Evolutionary conservation across 2,113 vertebrate genomes (phyloP).

Genomic region (Emydocephalus ijimae): DNA sequence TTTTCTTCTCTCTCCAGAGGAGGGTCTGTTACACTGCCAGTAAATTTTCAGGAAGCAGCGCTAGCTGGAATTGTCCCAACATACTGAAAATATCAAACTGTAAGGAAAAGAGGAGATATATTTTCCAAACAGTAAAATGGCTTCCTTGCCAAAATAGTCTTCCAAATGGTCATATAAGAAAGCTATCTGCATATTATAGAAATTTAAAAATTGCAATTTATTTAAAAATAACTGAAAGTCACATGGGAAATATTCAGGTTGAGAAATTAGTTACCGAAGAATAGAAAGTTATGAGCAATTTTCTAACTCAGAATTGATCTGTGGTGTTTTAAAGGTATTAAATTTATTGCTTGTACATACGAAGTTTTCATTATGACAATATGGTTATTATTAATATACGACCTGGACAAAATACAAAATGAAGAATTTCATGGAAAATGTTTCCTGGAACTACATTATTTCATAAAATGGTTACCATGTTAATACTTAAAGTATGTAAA

Average conservation of each 20-base stretch:
- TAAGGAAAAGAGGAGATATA: background rate
- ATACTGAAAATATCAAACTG: conserved; percentile 3
- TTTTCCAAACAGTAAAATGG: background rate
- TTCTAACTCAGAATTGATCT: background rate
- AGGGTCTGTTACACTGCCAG: conserved; percentile 38
- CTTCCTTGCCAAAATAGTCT: background rate
- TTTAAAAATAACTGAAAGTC: background rate
- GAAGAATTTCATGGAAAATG: background rate
- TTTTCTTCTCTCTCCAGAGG: conserved; percentile 9
- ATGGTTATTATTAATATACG: background rate
- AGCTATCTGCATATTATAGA: background rate
- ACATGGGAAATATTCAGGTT: background rate
- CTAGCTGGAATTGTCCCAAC: background rate
- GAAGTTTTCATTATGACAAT: background rate
- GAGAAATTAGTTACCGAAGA: background rate
- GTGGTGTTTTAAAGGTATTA: background rate
- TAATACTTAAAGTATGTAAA: background rate
- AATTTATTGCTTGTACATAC: background rate
- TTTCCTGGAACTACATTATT: background rate
- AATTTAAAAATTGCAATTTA: background rate
- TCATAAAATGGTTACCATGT: background rate
- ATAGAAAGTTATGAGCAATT: background rate
- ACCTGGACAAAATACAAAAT: background rate
- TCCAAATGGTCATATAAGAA: background rate
- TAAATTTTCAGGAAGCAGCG: background rate